Conservation (phyloP, 2,797 vertebrate genomes). For the Gymnopithys bicolor region DNA sequence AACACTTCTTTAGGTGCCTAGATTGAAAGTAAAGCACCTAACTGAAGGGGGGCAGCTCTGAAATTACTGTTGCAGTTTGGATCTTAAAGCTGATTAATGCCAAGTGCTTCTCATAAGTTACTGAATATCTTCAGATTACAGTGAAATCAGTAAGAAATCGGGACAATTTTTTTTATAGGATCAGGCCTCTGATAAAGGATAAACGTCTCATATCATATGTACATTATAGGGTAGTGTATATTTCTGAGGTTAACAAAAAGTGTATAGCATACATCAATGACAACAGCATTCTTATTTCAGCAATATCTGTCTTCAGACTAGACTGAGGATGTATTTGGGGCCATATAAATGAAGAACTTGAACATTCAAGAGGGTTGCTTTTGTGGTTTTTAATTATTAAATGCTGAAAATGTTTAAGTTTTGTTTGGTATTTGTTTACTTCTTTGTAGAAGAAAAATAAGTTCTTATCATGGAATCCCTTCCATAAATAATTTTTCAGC, state of each 20-base stretch:
- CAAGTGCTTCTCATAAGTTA: neutral
- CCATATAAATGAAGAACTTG: neutral
- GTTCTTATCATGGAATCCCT: neutral
- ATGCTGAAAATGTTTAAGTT: neutral
- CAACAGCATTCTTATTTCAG: neutral
- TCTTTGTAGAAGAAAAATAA: neutral
- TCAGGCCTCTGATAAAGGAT: neutral
- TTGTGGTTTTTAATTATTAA: neutral
- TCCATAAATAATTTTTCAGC: neutral
- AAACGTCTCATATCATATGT: neutral
- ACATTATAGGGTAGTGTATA: neutral
- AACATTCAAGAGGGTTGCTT: neutral
- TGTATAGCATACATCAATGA: accelerated
- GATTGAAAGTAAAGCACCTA: neutral
- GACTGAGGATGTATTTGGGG: neutral
- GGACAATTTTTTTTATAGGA: neutral
- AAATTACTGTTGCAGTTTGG: neutral
- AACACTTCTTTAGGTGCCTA: neutral
- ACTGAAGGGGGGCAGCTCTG: neutral
- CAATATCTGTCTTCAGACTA: neutral
- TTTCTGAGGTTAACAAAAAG: neutral
- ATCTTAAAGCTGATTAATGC: neutral
- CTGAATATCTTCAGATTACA: neutral
- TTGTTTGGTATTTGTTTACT: neutral
- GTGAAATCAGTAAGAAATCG: neutral